Evolutionary conservation across 1,140 invertebrate species (phyloP).

Genomic region (Harpegnathos saltator): DNA sequence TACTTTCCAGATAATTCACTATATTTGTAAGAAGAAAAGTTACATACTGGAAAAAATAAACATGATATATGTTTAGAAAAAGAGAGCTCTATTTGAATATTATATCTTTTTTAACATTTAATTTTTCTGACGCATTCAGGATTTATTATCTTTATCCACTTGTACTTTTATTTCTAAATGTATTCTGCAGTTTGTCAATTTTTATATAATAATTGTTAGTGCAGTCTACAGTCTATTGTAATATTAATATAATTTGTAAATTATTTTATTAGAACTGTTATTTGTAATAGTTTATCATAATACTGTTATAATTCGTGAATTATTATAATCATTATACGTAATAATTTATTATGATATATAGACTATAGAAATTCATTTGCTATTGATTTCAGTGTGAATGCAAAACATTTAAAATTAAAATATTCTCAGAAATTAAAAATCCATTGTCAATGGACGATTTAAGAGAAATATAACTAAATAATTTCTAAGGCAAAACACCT

Average conservation of each 20-base stretch:
- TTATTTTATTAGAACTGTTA: constrained; percentile 2
- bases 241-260: not conserved
- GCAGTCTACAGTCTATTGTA: not conserved
- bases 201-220: not conserved
- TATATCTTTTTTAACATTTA: no score
- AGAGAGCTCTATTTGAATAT: no score
- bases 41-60: no score
- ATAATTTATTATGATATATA: not conserved
- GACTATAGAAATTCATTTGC: not conserved
- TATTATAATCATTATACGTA: constrained; percentile 6
- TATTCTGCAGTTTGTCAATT: not conserved
- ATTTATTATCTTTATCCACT: no score
- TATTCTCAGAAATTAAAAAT: not conserved
- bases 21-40: no score
- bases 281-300: not conserved
- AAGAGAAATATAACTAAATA: no score
- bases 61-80: no score
- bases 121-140: no score
- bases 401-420: not conserved
- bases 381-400: not conserved
- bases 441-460: not conserved
- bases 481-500: no score
- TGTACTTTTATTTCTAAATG: no score
- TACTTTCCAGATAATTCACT: no score
- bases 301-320: not conserved